Percentiles rank a stretch among this genome's conserved stretches.
These are phyloP conservation scores for Conus betulinus DNA, from an alignment of 1,140 invertebrate genomes.

Conservation along the genomic window DNA sequence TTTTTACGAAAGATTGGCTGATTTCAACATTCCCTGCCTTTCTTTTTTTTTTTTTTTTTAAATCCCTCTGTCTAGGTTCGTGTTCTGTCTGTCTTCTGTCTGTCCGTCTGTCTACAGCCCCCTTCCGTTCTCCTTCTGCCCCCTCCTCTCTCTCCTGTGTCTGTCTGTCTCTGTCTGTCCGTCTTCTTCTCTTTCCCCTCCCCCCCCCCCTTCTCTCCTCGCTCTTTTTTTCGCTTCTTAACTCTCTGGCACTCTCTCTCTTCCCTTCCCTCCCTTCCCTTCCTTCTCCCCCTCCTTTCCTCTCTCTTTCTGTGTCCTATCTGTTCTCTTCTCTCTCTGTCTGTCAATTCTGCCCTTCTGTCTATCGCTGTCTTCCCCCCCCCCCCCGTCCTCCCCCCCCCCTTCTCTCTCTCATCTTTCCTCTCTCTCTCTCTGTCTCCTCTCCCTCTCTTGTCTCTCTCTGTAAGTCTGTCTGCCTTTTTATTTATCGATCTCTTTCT, in stretches of 20 bases:
- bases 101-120: no score
- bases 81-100: no score
- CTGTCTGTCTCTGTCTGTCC: background rate
- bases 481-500: background rate
- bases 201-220: background rate
- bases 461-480: background rate
- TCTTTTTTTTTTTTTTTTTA: no score
- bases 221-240: background rate
- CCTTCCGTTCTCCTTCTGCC: background rate
- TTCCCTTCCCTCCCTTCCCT: background rate
- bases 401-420: background rate
- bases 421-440: constrained; percentile 8
- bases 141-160: background rate
- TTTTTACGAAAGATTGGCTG: no score
- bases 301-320: background rate
- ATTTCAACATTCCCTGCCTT: no score
- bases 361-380: background rate
- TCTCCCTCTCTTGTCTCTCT: background rate
- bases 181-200: background rate
- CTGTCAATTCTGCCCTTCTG: background rate
- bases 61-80: no score
- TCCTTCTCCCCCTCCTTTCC: background rate
- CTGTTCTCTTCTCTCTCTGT: background rate
- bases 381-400: background rate
- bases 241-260: background rate